These are phyloP conservation scores for Synergus itoensis DNA, from an alignment of 2,888 invertebrate species.

Conservation along the genomic window DNA sequence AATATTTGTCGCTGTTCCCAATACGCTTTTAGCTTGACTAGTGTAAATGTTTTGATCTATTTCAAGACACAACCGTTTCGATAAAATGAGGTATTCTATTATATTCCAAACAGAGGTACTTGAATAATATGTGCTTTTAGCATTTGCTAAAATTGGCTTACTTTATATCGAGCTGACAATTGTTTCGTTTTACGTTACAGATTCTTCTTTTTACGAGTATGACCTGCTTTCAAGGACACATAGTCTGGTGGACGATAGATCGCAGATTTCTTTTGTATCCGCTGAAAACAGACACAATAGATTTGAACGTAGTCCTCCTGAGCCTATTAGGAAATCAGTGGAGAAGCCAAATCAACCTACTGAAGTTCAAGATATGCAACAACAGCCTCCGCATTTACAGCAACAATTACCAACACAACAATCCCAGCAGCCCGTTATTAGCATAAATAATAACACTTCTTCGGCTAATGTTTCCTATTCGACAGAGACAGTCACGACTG, in stretches of 20 bases:
- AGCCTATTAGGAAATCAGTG: background rate
- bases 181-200: constrained; percentile 54
- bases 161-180: background rate
- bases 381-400: constrained; percentile 42
- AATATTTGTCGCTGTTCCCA: background rate
- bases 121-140: background rate
- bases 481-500: constrained; percentile 52
- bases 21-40: constrained; percentile 18
- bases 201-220: constrained; percentile 58
- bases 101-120: background rate
- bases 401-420: constrained; percentile 38
- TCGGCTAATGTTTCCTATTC: constrained; percentile 62
- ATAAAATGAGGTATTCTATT: background rate
- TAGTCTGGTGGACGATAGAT: constrained; percentile 43
- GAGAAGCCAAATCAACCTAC: constrained; percentile 35
- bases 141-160: background rate
- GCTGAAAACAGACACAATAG: background rate
- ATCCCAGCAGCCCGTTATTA: constrained; percentile 49
- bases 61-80: constrained; percentile 18
- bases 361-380: constrained; percentile 45
- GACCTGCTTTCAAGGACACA: constrained; percentile 42
- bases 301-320: constrained; percentile 1
- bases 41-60: constrained; percentile 13
- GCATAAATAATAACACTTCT: constrained; percentile 46
- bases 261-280: constrained; percentile 42